Evolutionary conservation across 2,888 invertebrate species (phyloP).

Genomic region (Megalurothrips usitatus): DNA sequence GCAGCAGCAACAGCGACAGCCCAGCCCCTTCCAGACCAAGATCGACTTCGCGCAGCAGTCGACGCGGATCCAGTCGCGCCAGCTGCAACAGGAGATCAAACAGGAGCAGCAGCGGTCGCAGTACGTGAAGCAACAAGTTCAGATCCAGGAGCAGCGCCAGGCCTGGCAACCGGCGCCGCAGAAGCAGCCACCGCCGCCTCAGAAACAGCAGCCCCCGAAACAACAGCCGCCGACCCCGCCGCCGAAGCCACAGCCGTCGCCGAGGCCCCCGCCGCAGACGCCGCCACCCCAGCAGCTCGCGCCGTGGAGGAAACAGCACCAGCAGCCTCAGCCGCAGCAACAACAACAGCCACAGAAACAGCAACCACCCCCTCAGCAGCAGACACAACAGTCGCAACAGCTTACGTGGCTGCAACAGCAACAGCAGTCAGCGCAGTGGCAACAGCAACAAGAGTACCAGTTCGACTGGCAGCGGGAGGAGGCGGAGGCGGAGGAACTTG

Average conservation of each 20-base stretch:
- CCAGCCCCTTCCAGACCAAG: constrained; percentile 1
- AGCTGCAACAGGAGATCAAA: neutral
- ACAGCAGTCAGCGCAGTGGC: neutral
- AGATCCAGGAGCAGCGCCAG: neutral
- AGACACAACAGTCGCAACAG: neutral
- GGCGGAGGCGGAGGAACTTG: constrained; percentile 4
- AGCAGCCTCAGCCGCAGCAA: neutral
- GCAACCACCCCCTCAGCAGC: neutral
- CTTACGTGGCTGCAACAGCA: constrained; percentile 5
- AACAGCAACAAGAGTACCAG: neutral
- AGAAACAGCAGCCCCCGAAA: neutral
- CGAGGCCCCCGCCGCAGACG: neutral
- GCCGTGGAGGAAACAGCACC: neutral
- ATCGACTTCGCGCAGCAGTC: neutral
- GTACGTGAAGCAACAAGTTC: neutral
- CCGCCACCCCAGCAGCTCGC: neutral
- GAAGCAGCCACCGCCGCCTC: neutral
- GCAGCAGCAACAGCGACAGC: neutral
- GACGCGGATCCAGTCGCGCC: neutral
- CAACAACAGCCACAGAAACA: neutral
- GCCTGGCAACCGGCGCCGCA: neutral
- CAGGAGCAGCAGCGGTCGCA: neutral
- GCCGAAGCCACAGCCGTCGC: neutral
- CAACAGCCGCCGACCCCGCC: neutral
- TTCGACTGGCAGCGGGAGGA: constrained; percentile 20